Base-by-base conservation (phyloP, 2,888 invertebrate species). In the Drosophila monieri region DNA sequence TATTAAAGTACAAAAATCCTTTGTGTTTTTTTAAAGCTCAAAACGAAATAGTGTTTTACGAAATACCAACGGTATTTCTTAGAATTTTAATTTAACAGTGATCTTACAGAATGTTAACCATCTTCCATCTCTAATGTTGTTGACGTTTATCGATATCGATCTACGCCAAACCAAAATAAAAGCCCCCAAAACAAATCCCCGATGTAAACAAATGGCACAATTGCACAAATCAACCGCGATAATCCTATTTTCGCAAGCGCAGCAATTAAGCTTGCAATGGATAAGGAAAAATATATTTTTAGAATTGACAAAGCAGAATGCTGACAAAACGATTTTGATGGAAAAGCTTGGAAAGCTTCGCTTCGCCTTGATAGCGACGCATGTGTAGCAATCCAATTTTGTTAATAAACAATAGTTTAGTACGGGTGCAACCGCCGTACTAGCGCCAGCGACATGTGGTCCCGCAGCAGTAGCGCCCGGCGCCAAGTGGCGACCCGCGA, bases 1-100 rank as follows among this genome's bases (percentile, higher is more conserved):
- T 87, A 57, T 69, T 87, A 87, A 81, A 85, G 85, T 80, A 78
- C 59, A 80, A 61, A 6, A 0, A 0, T 5, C 12, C 3, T 5
- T 43, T 14, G 2, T 43, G 32, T 57, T 32, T 39, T 39, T 39
- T 39, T 18, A 18, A 1, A 15, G 25, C 25, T 6, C 25, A 0
- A 25, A 25, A 25, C 25, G 1, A 25, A 25, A 25, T 25, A 8
- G 9, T 9, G 6, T 27, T 27, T 27, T 8, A 2, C 3, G 21
- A 23, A 39, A n/a, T 39, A 14, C 15, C 32, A 41, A 39, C 39
- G 39, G 3, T 15, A 15, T 15, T 15, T 37, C 6, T 37, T n/a
- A 14, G 6, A 37, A 14, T 3, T 39, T 6, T 1, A 8, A n/a
- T 10, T 6, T 27, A 44, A 59, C 32, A 23, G 18, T 6, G 0